Base-by-base conservation (phyloP, 2,888 invertebrate species). In the Cerastoderma edule region DNA sequence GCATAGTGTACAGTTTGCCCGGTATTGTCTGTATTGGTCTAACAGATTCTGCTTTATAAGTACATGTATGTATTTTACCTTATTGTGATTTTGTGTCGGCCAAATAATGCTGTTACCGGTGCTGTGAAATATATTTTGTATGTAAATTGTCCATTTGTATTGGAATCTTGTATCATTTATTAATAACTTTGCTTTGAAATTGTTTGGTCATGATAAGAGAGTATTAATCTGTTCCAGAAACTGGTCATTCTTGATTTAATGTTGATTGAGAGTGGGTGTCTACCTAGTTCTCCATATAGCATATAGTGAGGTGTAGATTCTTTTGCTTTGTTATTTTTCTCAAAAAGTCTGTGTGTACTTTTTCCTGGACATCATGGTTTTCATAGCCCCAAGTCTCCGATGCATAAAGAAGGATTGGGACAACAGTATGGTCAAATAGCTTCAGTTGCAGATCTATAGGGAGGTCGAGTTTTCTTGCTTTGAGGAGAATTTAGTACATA, bases 231-330 rank as follows among this genome's bases (percentile, higher is more conserved):
- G 24, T 50, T 53, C 67, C 63, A 67, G 33, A 46, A 72, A 5
- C 27, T 32, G 39, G 50, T 33, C 48, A 72, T 57, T 66, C 60
- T 54, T 16, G 60, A 3, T 67, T 72, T 67, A 19, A 72, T 35
- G 19, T 10, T 33, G 13, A 72, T 48, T 30, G n/a, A 3, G 22
- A 64, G 5, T 5, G 64, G 64, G 27, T 64, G 24, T 5, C 44
- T 22, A 16, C 64, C 67, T 8, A 48, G 22, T 28, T 72, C 72
- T 30, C 67, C 72, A 60, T 48, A 72, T 4, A 72, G 48, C 67
- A 60, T 72, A 24, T 66, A 57, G 27, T n/a, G 22, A 16, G 67
- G 72, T 0, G 67, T 67, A 32, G 44, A 46, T 32, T 54, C 60
- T n/a, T 44, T 54, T 2, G 33, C 10, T n/a, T n/a, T n/a, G n/a